Evolutionary conservation across 2,888 invertebrate species (phyloP).

Genomic region (Papilio gigon): DNA sequence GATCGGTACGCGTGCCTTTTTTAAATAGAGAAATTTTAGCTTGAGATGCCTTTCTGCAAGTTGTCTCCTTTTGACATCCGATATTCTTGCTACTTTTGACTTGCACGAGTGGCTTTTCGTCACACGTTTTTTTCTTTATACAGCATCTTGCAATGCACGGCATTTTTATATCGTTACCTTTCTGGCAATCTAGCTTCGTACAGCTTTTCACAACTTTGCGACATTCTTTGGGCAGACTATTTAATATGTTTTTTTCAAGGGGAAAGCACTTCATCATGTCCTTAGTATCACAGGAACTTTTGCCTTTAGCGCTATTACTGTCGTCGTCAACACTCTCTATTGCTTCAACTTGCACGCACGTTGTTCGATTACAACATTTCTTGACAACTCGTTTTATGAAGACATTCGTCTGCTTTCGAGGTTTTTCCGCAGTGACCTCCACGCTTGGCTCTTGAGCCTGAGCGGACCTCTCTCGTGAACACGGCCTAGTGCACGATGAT

Average conservation of each 20-base stretch:
- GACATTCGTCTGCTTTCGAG: slow-evolving; percentile 33
- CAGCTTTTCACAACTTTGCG: slow-evolving; percentile 20
- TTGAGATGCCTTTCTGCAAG: slow-evolving; percentile 29
- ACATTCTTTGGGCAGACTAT: slow-evolving; percentile 31
- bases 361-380: slow-evolving; percentile 41
- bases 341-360: slow-evolving; percentile 39
- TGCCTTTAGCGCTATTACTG: background rate
- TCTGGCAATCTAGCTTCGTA: slow-evolving; percentile 25
- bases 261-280: slow-evolving; percentile 21
- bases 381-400: slow-evolving; percentile 44
- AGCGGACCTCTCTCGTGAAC: slow-evolving; percentile 12
- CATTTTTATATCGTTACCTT: slow-evolving; percentile 14
- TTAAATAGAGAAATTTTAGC: slow-evolving; percentile 31
- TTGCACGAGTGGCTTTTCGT: background rate
- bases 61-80: slow-evolving; percentile 25
- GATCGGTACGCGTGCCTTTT: slow-evolving; percentile 18
- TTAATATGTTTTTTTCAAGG: slow-evolving; percentile 14
- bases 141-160: slow-evolving; percentile 30
- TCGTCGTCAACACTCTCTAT: slow-evolving; percentile 30
- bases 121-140: slow-evolving; percentile 23
- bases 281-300: slow-evolving; percentile 12
- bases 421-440: slow-evolving; percentile 7
- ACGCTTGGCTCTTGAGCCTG: background rate
- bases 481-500: background rate
- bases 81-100: slow-evolving; percentile 27